Conservation (phyloP, 2,888 invertebrate species). For the Imbricaverruca yamaguchii region DNA sequence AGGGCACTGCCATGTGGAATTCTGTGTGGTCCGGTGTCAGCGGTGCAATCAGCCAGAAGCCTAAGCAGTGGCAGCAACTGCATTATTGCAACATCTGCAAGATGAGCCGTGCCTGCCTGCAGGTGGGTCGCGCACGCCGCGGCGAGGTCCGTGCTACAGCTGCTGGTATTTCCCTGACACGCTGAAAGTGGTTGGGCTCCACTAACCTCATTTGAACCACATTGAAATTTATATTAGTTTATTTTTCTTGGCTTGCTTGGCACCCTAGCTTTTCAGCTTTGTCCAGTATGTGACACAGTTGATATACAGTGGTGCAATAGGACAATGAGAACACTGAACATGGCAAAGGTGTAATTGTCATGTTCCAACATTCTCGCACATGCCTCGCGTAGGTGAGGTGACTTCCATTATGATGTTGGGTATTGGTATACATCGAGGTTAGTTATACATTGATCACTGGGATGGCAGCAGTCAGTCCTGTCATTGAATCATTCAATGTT, state of each 20-base stretch:
- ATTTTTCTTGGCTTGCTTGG: background rate
- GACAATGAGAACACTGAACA: slow-evolving; percentile 1
- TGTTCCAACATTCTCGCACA: slow-evolving; percentile 12
- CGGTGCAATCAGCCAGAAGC: slow-evolving; percentile 35
- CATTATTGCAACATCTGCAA: slow-evolving; percentile 99
- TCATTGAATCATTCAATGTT: too few relatives aligned
- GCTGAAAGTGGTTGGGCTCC: too few relatives aligned
- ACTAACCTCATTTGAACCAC: too few relatives aligned
- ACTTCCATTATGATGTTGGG: too few relatives aligned
- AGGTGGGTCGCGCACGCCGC: slow-evolving; percentile 46
- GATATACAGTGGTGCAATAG: background rate
- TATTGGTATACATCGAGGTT: too few relatives aligned
- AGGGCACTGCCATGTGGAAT: slow-evolving; percentile 45
- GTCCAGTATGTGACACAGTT: too few relatives aligned
- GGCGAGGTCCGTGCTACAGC: too few relatives aligned
- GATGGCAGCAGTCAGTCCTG: too few relatives aligned
- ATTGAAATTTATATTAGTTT: too few relatives aligned
- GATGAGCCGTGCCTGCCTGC: slow-evolving; percentile 92
- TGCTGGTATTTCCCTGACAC: too few relatives aligned
- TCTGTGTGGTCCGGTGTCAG: slow-evolving; percentile 35
- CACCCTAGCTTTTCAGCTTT: background rate
- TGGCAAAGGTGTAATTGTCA: background rate
- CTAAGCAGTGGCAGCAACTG: slow-evolving; percentile 57
- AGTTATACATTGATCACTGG: too few relatives aligned
- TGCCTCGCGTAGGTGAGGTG: too few relatives aligned